These are phyloP conservation scores for Sylvia borin DNA, from an alignment of 2,797 vertebrate species.

Conservation along the genomic window DNA sequence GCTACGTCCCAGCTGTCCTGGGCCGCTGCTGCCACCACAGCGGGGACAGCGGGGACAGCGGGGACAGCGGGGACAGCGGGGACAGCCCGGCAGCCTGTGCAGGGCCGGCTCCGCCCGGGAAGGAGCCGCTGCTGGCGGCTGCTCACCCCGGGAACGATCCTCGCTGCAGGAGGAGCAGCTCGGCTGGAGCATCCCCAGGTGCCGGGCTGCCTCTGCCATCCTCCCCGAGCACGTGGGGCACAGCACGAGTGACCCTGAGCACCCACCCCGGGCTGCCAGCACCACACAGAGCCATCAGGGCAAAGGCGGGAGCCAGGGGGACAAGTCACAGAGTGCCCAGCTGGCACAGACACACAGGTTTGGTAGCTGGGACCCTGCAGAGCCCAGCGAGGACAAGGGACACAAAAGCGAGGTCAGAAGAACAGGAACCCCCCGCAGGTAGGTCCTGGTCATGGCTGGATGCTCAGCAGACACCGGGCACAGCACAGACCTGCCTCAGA, in stretches of 20 bases:
- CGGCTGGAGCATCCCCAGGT: not conserved
- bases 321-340: fast-evolving
- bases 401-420: not conserved
- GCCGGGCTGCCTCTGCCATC: not conserved
- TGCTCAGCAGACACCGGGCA: not conserved
- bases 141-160: fast-evolving
- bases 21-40: not conserved
- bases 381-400: not conserved
- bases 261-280: not conserved
- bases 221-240: no score
- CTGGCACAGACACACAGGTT: not conserved
- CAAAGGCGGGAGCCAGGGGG: not conserved
- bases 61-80: not conserved
- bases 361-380: not conserved
- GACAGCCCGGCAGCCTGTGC: fast-evolving
- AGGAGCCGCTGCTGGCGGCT: not conserved
- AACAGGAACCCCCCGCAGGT: not conserved
- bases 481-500: not conserved
- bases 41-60: not conserved
- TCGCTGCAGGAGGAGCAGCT: not conserved
- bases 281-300: fast-evolving
- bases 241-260: not conserved
- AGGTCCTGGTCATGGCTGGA: not conserved
- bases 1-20: not conserved
- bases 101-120: fast-evolving